A percentile compares a stretch with the other conserved stretches of the same genome.
phyloP scores from a whole-genome alignment of 1,140 invertebrate genomes.

The Phenacoccus solenopsis region DNA sequence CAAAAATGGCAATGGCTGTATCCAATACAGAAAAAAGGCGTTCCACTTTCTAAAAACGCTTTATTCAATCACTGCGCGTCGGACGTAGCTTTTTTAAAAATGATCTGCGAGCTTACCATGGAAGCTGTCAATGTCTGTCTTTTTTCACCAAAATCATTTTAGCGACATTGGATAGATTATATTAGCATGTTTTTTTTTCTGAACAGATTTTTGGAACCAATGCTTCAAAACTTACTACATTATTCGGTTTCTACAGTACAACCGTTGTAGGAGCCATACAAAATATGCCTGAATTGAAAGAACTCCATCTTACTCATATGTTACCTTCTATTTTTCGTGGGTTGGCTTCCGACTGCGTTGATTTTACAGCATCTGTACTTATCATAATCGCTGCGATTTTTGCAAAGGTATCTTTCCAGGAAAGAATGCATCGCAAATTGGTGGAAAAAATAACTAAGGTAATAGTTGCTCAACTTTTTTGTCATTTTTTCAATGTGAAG shows the following conservation, averaged over 20 bases:
- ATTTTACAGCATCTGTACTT: constrained; percentile 59
- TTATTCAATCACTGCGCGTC: constrained; percentile 56
- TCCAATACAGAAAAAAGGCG: constrained; percentile 54
- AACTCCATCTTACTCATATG: constrained; percentile 53
- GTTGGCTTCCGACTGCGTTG: constrained; percentile 46
- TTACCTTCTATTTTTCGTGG: constrained; percentile 54
- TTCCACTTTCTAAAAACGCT: constrained; percentile 51
- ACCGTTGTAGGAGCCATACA: constrained; percentile 54
- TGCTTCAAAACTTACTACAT: constrained; percentile 46
- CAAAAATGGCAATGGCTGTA: constrained; percentile 47
- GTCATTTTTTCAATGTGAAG: background rate
- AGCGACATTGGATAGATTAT: background rate
- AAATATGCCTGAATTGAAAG: constrained; percentile 36
- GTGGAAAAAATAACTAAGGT: constrained; percentile 4
- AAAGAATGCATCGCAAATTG: constrained; percentile 32
- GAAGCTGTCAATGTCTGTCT: constrained; percentile 11
- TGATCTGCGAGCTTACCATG: constrained; percentile 46
- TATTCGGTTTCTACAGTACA: constrained; percentile 65
- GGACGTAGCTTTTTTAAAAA: constrained; percentile 55
- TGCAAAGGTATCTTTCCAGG: constrained; percentile 47
- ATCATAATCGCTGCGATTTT: constrained; percentile 47
- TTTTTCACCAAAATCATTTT: background rate
- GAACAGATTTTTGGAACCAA: constrained; percentile 37
- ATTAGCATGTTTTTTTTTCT: background rate
- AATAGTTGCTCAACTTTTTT: background rate